A percentile compares a stretch with the other conserved stretches of the same genome.
phyloP scores from a whole-genome alignment of 1,140 invertebrate species.

The Apocrypta bakeri region DNA sequence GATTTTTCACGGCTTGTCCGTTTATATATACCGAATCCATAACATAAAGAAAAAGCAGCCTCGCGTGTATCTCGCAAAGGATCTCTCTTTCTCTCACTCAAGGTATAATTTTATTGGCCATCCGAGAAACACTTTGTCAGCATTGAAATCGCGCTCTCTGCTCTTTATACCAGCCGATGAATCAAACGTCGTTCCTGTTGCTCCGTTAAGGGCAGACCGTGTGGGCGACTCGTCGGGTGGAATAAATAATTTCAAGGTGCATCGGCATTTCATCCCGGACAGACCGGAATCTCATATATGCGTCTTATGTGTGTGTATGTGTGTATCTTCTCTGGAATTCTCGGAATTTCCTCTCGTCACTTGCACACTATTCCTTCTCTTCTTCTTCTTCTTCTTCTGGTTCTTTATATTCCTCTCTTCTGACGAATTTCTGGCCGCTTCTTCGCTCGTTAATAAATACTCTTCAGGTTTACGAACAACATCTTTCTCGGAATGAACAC shows the following conservation, averaged over 20 bases:
- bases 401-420: background rate
- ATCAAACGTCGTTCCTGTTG: slow-evolving; percentile 23
- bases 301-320: background rate
- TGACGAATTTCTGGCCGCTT: background rate
- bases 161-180: slow-evolving; percentile 34
- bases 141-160: slow-evolving; percentile 21
- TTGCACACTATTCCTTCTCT: background rate
- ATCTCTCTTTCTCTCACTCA: background rate
- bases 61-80: background rate
- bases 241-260: slow-evolving; percentile 60
- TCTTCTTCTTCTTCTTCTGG: background rate
- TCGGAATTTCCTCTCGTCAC: slow-evolving; percentile 46
- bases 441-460: slow-evolving; percentile 11
- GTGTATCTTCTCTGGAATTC: slow-evolving; percentile 50
- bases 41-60: background rate
- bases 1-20: background rate
- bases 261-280: slow-evolving; percentile 54
- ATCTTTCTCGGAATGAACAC: slow-evolving; percentile 12
- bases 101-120: slow-evolving; percentile 39
- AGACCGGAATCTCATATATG: slow-evolving; percentile 49
- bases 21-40: background rate
- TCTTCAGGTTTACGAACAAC: background rate
- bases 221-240: slow-evolving; percentile 43
- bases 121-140: slow-evolving; percentile 24
- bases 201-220: slow-evolving; percentile 53